Evolutionary conservation across 2,888 invertebrate genomes (phyloP).

Genomic region (Morpho deidamia): DNA sequence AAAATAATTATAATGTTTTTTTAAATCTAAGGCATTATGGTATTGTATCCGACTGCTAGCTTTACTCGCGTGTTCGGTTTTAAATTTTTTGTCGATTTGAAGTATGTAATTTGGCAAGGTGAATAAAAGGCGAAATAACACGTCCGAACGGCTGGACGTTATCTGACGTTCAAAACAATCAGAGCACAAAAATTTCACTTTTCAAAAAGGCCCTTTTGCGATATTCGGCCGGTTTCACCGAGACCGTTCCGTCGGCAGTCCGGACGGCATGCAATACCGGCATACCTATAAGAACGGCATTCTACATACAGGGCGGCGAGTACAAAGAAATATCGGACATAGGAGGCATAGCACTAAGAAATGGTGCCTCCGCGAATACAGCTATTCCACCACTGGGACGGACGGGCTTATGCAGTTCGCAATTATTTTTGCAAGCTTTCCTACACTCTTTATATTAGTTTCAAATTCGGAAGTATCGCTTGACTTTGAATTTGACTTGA

Average conservation of each 20-base stretch:
- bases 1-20: too few species aligned
- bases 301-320: slow-evolving; percentile 47
- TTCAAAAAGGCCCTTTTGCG: slow-evolving; percentile 3
- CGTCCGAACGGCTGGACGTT: too few species aligned
- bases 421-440: neutral
- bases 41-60: too few species aligned
- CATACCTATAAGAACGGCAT: slow-evolving; percentile 43
- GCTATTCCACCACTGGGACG: slow-evolving; percentile 62
- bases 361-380: slow-evolving; percentile 55
- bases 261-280: slow-evolving; percentile 37
- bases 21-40: too few species aligned
- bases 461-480: too few species aligned
- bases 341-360: slow-evolving; percentile 60
- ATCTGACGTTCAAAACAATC: neutral
- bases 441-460: too few species aligned
- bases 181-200: slow-evolving; percentile 11
- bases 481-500: too few species aligned
- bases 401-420: slow-evolving; percentile 51
- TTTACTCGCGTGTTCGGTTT: too few species aligned
- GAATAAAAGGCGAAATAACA: too few species aligned
- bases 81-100: too few species aligned
- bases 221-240: slow-evolving; percentile 38
- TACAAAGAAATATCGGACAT: slow-evolving; percentile 66
- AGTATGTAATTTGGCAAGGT: too few species aligned
- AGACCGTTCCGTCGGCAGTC: slow-evolving; percentile 29